phyloP scores from a whole-genome alignment of 2,888 invertebrate species.

The Pocota personata region DNA sequence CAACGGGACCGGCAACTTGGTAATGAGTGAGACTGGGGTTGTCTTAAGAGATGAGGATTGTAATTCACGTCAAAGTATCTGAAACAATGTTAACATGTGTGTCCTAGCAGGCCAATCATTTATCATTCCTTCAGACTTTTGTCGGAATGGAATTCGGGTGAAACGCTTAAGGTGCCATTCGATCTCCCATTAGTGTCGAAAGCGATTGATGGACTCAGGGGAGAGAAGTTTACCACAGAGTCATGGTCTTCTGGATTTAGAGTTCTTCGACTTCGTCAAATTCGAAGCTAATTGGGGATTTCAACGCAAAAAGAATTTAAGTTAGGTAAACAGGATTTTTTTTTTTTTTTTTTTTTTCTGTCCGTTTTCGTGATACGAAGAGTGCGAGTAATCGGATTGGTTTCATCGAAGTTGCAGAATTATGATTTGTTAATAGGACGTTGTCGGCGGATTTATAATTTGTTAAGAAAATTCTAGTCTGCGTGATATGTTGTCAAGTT shows the following conservation, averaged over 20 bases:
- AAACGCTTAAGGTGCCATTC: slow-evolving; percentile 53
- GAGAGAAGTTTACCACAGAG: slow-evolving; percentile 38
- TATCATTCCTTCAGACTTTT: slow-evolving; percentile 22
- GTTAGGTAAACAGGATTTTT: slow-evolving; percentile 18
- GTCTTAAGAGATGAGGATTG: not conserved
- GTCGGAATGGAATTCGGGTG: slow-evolving; percentile 27
- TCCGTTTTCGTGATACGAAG: not conserved
- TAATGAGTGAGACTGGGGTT: not conserved
- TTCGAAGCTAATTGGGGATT: slow-evolving; percentile 54
- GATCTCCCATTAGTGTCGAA: slow-evolving; percentile 46
- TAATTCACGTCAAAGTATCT: slow-evolving; percentile 16
- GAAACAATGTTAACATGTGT: slow-evolving; percentile 1
- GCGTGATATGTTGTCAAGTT: not conserved
- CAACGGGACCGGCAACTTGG: not conserved
- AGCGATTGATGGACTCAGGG: slow-evolving; percentile 30
- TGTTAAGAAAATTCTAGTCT: not conserved
- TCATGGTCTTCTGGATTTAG: slow-evolving; percentile 47
- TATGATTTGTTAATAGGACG: slow-evolving; percentile 35
- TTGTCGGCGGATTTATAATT: slow-evolving; percentile 9
- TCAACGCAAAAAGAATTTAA: not conserved
- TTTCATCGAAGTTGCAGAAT: not conserved
- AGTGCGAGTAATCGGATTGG: slow-evolving; percentile 40
- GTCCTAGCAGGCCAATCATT: slow-evolving; percentile 26
- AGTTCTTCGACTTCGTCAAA: slow-evolving; percentile 27
- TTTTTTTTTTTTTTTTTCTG: not conserved